Evolutionary conservation across 2,113 vertebrate genomes (phyloP).

Genomic region (Peromyscus maniculatus): DNA sequence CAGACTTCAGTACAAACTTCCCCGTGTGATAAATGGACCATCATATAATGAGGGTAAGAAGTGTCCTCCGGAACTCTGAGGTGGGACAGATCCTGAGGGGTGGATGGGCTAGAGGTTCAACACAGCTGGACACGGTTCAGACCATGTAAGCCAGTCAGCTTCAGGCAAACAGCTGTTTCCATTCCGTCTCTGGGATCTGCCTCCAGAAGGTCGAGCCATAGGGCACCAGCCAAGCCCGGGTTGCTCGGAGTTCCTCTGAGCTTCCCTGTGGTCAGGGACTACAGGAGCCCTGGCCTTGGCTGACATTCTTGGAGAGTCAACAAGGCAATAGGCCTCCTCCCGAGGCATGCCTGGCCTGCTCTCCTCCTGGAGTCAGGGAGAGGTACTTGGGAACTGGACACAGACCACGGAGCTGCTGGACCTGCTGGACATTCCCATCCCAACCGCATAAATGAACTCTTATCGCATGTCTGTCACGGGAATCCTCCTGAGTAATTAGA

Average conservation of each 20-base stretch:
- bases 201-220: background rate
- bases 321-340: background rate
- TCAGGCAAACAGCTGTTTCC: background rate
- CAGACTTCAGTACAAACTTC: slow-evolving; percentile 29
- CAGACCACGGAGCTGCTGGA: background rate
- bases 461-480: background rate
- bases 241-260: background rate
- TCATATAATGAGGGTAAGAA: background rate
- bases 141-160: background rate
- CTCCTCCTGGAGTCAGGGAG: background rate
- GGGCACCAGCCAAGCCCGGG: background rate
- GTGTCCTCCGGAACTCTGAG: background rate
- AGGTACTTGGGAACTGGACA: background rate
- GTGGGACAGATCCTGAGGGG: background rate
- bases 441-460: background rate
- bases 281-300: background rate
- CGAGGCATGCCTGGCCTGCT: background rate
- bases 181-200: background rate
- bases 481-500: background rate
- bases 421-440: too few relatives aligned
- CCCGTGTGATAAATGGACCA: background rate
- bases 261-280: background rate
- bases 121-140: background rate
- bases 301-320: background rate
- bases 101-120: background rate